Percentiles rank a stretch among this genome's conserved stretches.
These are phyloP conservation scores for Lamellibrachia columna DNA, from an alignment of 2,888 invertebrate genomes.

Conservation along the genomic window DNA sequence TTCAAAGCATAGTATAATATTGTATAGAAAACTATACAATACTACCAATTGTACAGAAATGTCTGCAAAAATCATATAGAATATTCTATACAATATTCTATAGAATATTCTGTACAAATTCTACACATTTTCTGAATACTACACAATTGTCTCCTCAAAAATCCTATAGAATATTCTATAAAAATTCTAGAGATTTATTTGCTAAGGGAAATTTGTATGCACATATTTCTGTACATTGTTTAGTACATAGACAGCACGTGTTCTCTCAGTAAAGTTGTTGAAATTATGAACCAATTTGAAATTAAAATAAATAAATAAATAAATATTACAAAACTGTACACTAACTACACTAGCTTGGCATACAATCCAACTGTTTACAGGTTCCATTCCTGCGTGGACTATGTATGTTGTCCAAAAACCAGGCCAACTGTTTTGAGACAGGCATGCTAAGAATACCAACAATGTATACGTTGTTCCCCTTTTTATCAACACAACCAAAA, in stretches of 20 bases:
- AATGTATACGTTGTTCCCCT: background rate
- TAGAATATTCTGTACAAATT: no score
- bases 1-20: no score
- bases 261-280: background rate
- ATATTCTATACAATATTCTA: no score
- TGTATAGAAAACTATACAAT: no score
- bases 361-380: background rate
- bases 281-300: background rate
- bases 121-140: no score
- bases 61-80: no score
- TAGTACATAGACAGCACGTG: background rate
- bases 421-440: background rate
- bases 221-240: background rate
- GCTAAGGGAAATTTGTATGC: background rate
- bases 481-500: background rate
- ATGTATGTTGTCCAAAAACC: background rate
- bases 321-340: slow-evolving; percentile 16
- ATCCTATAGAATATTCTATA: no score
- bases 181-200: no score
- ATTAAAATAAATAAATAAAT: slow-evolving; percentile 3
- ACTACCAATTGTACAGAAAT: no score
- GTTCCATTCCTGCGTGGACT: background rate
- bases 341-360: background rate
- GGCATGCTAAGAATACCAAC: background rate
- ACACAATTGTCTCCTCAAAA: no score